Conservation (phyloP, 1,140 invertebrate genomes). For the Varroa destructor region DNA sequence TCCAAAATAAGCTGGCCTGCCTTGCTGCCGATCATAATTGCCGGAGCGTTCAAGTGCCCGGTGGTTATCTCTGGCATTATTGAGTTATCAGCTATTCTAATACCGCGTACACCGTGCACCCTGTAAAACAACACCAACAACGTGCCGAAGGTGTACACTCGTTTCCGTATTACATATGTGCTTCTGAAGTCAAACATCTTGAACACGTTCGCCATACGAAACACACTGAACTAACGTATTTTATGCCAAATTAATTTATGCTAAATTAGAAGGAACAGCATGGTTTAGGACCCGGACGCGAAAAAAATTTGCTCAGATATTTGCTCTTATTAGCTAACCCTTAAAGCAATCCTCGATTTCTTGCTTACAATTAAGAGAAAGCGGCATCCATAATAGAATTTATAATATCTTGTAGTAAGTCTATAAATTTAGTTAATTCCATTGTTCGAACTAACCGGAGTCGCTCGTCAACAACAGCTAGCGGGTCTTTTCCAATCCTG, state of each 20-base stretch:
- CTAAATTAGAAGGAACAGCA: no score
- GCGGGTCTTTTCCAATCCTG: constrained; percentile 6
- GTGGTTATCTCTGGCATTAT: constrained; percentile 16
- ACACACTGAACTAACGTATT: no score
- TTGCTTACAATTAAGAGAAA: not conserved
- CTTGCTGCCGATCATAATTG: constrained; percentile 15
- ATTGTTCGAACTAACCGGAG: not conserved
- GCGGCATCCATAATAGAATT: not conserved
- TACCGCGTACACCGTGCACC: not conserved
- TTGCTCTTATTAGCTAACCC: no score
- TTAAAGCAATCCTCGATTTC: not conserved
- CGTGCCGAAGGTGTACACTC: no score
- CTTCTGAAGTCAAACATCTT: no score
- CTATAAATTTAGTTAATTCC: not conserved
- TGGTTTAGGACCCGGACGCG: no score
- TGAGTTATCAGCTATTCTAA: not conserved
- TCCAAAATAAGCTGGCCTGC: constrained; percentile 9
- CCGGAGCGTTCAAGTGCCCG: constrained; percentile 7
- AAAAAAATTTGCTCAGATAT: no score
- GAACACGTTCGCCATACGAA: no score
- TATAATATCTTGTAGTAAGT: not conserved
- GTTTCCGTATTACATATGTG: no score
- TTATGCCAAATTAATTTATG: no score
- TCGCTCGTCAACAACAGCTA: constrained; percentile 1
- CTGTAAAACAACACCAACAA: not conserved